These are phyloP conservation scores for Flexamia atlantica DNA, from an alignment of 2,888 invertebrate genomes.

Conservation along the genomic window DNA sequence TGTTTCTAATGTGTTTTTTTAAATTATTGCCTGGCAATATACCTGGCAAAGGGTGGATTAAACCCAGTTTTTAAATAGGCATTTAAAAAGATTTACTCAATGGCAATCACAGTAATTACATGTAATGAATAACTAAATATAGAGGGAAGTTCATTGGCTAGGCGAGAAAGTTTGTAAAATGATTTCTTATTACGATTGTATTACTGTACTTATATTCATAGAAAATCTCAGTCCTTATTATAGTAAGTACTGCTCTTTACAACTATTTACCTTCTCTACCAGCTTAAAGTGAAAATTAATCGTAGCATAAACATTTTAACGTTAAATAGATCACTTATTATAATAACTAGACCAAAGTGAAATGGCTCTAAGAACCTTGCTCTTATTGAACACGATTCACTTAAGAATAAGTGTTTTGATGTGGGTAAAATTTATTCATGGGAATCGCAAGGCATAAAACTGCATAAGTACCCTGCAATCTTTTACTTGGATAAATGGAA, in stretches of 20 bases:
- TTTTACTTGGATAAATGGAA: not conserved
- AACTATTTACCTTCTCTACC: slow-evolving; percentile 5
- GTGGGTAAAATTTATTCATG: not conserved
- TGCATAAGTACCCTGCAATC: slow-evolving; percentile 1
- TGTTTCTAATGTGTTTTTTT: too few species aligned
- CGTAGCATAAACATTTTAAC: not conserved
- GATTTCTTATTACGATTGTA: too few species aligned
- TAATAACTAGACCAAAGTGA: not conserved
- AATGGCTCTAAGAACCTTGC: slow-evolving; percentile 14
- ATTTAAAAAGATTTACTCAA: too few species aligned
- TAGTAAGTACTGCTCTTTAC: not conserved
- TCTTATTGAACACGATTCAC: not conserved
- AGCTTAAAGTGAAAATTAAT: slow-evolving; percentile 8
- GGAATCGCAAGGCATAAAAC: slow-evolving; percentile 6
- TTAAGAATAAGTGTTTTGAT: not conserved
- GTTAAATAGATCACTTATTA: not conserved
- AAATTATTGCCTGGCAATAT: too few species aligned
- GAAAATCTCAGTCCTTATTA: not conserved
- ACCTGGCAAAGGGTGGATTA: too few species aligned
- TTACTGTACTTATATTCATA: too few species aligned
- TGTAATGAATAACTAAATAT: too few species aligned
- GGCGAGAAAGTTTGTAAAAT: too few species aligned
- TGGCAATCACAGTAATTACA: too few species aligned
- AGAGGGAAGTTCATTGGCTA: too few species aligned
- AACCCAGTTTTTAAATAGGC: too few species aligned